These are phyloP conservation scores for Agonopterix heracliana DNA, from an alignment of 2,888 invertebrate species.

Conservation along the genomic window DNA sequence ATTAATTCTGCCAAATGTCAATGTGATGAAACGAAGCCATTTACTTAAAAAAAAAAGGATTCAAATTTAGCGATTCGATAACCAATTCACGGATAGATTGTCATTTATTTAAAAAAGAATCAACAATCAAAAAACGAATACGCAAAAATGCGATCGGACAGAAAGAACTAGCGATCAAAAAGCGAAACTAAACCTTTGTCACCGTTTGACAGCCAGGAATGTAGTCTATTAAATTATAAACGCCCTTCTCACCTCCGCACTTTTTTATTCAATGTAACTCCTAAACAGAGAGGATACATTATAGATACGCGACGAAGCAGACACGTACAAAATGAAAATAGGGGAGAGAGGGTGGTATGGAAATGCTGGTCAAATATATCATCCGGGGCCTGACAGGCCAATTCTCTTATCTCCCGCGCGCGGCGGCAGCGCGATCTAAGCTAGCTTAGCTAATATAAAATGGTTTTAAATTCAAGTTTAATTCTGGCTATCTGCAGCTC, in stretches of 20 bases:
- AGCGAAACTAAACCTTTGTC: constrained; percentile 28
- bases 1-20: too few species aligned
- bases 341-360: constrained; percentile 78
- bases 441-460: constrained; percentile 77
- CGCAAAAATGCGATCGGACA: constrained; percentile 12
- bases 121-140: background rate
- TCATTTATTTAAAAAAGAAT: too few species aligned
- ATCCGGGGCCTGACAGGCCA: constrained; percentile 91
- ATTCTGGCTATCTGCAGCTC: constrained; percentile 71
- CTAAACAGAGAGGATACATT: constrained; percentile 69
- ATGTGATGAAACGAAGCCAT: too few species aligned
- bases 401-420: constrained; percentile 87
- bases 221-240: constrained; percentile 60
- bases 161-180: constrained; percentile 13
- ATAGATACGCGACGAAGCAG: constrained; percentile 68
- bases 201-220: constrained; percentile 51
- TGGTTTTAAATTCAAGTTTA: constrained; percentile 77
- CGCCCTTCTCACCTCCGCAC: constrained; percentile 54
- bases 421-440: constrained; percentile 75
- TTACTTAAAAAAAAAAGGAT: too few species aligned
- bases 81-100: too few species aligned
- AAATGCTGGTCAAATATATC: constrained; percentile 94
- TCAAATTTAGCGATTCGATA: too few species aligned
- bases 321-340: constrained; percentile 77
- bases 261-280: constrained; percentile 66